phyloP scores from a whole-genome alignment of 2,888 invertebrate species.

The Acrobasis consociella region DNA sequence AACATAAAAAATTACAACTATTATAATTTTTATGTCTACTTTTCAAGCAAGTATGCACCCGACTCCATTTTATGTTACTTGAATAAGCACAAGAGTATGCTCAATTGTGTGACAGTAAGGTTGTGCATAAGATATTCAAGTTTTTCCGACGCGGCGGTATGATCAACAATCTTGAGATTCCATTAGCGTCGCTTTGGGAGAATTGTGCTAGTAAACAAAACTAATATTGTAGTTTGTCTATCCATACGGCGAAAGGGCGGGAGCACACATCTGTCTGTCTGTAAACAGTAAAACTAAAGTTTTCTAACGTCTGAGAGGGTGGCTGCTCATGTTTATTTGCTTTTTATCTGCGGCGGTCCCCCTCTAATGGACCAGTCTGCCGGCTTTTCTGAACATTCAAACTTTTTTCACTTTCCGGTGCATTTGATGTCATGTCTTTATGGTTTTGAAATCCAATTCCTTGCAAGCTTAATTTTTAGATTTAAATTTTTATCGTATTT shows the following conservation, averaged over 20 bases:
- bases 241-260: constrained; percentile 14
- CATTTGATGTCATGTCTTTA: constrained; percentile 22
- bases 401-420: constrained; percentile 44
- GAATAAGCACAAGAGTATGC: too few relatives aligned
- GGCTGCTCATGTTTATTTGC: constrained; percentile 54
- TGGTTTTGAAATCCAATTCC: neutral
- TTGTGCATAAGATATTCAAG: neutral
- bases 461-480: neutral
- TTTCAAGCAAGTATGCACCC: too few relatives aligned
- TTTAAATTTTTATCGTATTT: neutral
- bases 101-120: too few relatives aligned
- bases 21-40: too few relatives aligned
- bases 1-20: too few relatives aligned
- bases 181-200: constrained; percentile 18
- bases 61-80: too few relatives aligned
- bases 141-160: neutral
- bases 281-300: constrained; percentile 29
- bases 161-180: neutral
- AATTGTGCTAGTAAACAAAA: constrained; percentile 7
- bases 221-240: constrained; percentile 16
- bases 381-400: constrained; percentile 54
- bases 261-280: constrained; percentile 18
- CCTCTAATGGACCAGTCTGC: constrained; percentile 65
- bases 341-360: constrained; percentile 57
- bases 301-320: constrained; percentile 47